Base-by-base conservation (phyloP, 23 tunicate genomes). In the Diplosoma virens region DNA sequence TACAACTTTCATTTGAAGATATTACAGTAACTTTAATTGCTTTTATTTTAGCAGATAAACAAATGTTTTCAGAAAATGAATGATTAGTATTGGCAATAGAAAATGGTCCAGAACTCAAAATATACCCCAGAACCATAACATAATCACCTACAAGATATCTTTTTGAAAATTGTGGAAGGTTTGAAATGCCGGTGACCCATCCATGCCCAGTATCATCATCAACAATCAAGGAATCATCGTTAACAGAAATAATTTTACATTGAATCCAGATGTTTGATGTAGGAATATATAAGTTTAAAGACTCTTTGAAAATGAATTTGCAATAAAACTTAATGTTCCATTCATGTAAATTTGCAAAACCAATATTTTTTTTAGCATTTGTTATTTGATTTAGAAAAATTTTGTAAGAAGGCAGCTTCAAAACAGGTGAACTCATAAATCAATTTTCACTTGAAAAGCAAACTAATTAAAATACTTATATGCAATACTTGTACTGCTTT, bases 201-300 rank as follows among this genome's bases (percentile, higher is more conserved):
- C 76, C 84, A 31, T 20, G 18, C 1, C 93, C 85, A 37, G 85
- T 86, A 1, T 63, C 86, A 75, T 86, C 85, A 32, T 79, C 68
- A 18, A 86, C 56, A 7, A 86, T 9, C 17, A 86, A 14, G 17
- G 11, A 14, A 61, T 80, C 86, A 11, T 73, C 73, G 30, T 58
- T 56, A 22, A 37, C 67, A 29, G 45, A 36, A 23, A 35, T 35
- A 32, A 86, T 46, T 20, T 2, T 30, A 9, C 93, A 85, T 73
- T 86, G 93, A 45, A 86, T 66, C 93, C 93, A 86, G 7, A 58
- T 71, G 32, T 86, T 86, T 9, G 84, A 54, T 24, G 79, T 48
- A 29, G 3, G 6, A 17, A 66, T 35, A 27, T 14, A 26, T 29
- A 30, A 35, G 30, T 63, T 18, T 0, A 0, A 3, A 27, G 66